Evolutionary conservation across 2,888 invertebrate species (phyloP).

Genomic region (Dilophus febrilis): DNA sequence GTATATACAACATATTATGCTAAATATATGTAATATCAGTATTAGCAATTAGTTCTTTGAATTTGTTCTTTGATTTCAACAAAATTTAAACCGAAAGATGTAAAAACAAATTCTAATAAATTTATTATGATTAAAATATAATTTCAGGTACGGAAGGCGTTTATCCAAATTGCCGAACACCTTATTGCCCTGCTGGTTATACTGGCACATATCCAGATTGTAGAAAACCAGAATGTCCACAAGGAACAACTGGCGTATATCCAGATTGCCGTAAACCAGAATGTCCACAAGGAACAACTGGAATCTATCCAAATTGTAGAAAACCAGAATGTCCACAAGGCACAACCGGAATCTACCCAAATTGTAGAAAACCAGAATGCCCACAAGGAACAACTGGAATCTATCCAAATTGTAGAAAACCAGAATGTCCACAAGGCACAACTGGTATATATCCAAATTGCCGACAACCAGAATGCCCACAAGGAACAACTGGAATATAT

Average conservation of each 20-base stretch:
- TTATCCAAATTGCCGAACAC: background rate
- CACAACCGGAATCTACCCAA: slow-evolving; percentile 1
- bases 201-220: background rate
- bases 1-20: no score
- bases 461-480: background rate
- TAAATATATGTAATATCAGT: no score
- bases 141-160: background rate
- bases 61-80: background rate
- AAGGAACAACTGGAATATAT: slow-evolving; percentile 1
- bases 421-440: slow-evolving; percentile 1
- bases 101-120: no score
- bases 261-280: background rate
- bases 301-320: background rate
- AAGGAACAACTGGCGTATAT: background rate
- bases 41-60: no score
- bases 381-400: slow-evolving; percentile 3
- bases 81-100: background rate
- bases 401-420: slow-evolving; percentile 1
- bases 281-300: background rate
- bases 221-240: background rate
- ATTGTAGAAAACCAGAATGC: slow-evolving; percentile 1
- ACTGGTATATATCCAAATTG: slow-evolving; percentile 1
- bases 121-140: no score
- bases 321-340: background rate
- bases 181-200: background rate